Evolutionary conservation across 1,140 invertebrate species (phyloP).

Genomic region (Sinella curviseta): DNA sequence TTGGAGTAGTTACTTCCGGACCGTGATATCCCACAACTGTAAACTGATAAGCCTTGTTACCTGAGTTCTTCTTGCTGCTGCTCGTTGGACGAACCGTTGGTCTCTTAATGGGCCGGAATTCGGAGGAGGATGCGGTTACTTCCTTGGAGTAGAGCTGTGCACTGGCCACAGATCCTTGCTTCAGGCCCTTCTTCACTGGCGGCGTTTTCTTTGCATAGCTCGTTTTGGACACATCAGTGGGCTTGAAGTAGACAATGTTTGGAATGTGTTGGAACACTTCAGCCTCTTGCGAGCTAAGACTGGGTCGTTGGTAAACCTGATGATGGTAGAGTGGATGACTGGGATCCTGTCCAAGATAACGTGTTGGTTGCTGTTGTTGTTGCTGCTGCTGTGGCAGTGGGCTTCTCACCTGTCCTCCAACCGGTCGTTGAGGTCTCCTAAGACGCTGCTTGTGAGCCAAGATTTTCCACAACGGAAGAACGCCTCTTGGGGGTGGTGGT

Average conservation of each 20-base stretch:
- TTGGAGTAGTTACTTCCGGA: background rate
- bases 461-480: constrained; percentile 39
- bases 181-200: background rate
- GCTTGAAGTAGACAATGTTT: constrained; percentile 40
- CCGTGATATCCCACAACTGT: constrained; percentile 23
- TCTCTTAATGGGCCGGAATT: constrained; percentile 35
- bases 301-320: background rate
- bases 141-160: constrained; percentile 36
- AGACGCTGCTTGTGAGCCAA: constrained; percentile 33
- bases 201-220: background rate
- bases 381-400: constrained; percentile 16
- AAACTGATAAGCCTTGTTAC: constrained; percentile 7
- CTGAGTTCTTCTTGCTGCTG: background rate
- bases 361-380: background rate
- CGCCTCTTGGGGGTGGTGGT: background rate
- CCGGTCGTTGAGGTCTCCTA: background rate
- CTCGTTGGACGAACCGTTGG: background rate
- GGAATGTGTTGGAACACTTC: constrained; percentile 37
- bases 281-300: constrained; percentile 27
- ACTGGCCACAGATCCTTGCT: constrained; percentile 30
- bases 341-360: background rate
- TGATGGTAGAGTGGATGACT: constrained; percentile 3
- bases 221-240: constrained; percentile 24
- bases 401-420: constrained; percentile 31
- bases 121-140: constrained; percentile 12